Evolutionary conservation across 2,888 invertebrate genomes (phyloP).

Genomic region (Leuctra nigra): DNA sequence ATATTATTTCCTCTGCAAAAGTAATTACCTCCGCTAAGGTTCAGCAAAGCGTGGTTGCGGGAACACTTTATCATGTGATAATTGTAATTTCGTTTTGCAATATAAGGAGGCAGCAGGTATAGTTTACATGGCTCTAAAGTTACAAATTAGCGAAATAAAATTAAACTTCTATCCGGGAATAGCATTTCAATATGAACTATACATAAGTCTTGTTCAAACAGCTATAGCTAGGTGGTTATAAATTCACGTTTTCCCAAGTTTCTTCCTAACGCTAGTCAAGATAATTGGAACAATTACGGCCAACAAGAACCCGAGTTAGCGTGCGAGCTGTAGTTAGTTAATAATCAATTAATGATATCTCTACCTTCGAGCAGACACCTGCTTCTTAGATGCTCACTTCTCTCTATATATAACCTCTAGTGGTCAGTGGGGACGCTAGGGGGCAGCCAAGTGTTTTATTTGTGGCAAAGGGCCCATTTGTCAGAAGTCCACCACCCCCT

Average conservation of each 20-base stretch:
- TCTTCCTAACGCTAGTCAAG: not conserved
- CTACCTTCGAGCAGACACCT: conserved; percentile 7
- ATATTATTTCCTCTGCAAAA: conserved; percentile 11
- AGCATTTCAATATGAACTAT: conserved; percentile 2
- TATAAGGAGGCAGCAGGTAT: not conserved
- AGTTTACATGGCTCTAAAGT: conserved; percentile 11
- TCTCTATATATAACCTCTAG: not conserved
- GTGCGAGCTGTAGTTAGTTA: not conserved
- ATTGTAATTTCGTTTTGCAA: conserved; percentile 19
- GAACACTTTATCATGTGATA: conserved; percentile 17
- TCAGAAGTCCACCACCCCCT: conserved; percentile 14
- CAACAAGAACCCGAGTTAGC: not conserved
- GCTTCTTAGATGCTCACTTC: conserved; percentile 1
- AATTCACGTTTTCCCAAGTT: conserved; percentile 10
- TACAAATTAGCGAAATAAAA: conserved; percentile 17
- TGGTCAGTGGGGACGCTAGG: conserved; percentile 3
- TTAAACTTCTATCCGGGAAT: not conserved
- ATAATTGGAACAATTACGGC: not conserved
- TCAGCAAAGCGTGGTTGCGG: conserved; percentile 3
- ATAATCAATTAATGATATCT: conserved; percentile 10
- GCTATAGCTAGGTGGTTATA: conserved; percentile 4
- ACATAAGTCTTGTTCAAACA: conserved; percentile 13
- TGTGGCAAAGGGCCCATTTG: conserved; percentile 19
- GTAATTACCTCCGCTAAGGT: conserved; percentile 13
- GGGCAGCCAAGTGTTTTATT: conserved; percentile 16